These are phyloP conservation scores for Globodera ellingtonae DNA, from an alignment of 1,140 invertebrate genomes.

Conservation along the genomic window DNA sequence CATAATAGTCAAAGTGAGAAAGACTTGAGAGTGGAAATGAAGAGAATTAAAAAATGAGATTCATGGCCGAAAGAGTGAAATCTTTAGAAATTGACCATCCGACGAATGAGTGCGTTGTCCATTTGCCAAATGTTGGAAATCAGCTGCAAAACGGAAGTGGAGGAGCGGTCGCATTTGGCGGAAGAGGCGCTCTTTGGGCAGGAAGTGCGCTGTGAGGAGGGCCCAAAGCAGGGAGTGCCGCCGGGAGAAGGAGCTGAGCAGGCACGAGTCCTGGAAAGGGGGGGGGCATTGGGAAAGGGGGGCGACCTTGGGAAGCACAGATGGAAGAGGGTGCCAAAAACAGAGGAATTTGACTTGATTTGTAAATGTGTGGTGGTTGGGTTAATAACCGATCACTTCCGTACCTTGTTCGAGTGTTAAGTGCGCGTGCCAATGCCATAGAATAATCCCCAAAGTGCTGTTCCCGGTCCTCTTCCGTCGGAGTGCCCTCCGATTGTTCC, in stretches of 20 bases:
- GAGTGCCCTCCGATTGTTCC: background rate
- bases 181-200: conserved; percentile 39
- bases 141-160: conserved; percentile 16
- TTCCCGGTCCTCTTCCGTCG: background rate
- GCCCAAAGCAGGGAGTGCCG: conserved; percentile 70
- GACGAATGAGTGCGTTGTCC: background rate
- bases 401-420: conserved; percentile 21
- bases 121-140: conserved; percentile 21
- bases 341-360: background rate
- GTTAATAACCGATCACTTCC: background rate
- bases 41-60: background rate
- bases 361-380: background rate
- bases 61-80: background rate
- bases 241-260: conserved; percentile 74
- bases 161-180: background rate
- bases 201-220: conserved; percentile 57
- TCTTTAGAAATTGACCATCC: background rate
- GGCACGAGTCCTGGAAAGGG: background rate
- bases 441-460: conserved; percentile 62
- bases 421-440: conserved; percentile 75
- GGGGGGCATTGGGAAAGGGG: too few relatives aligned
- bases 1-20: too few relatives aligned
- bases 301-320: too few relatives aligned
- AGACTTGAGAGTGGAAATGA: background rate
- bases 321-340: background rate